Evolutionary conservation across 23 tunicate species (phyloP).

Genomic region (Styela clava): DNA sequence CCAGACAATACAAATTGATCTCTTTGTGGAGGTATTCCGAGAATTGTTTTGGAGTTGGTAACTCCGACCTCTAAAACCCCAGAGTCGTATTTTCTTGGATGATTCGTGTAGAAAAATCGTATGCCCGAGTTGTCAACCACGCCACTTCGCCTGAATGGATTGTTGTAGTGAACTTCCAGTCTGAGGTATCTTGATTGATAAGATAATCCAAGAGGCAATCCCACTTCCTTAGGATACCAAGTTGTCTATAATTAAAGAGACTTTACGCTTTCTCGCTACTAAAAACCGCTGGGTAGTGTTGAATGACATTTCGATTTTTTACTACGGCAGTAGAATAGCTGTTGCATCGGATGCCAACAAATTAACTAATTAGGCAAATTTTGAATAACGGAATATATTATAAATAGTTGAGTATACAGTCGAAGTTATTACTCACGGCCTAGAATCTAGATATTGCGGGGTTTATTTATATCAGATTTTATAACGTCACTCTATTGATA

Average conservation of each 20-base stretch:
- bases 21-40: slow-evolving; percentile 70
- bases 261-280: too few species aligned
- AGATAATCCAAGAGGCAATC: slow-evolving; percentile 36
- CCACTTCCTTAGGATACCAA: slow-evolving; percentile 73
- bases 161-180: slow-evolving; percentile 84
- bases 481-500: too few species aligned
- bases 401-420: too few species aligned
- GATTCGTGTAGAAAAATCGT: slow-evolving; percentile 38
- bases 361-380: too few species aligned
- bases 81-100: slow-evolving; percentile 40
- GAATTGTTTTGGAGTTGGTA: slow-evolving; percentile 32
- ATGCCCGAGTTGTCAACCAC: slow-evolving; percentile 62
- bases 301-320: too few species aligned
- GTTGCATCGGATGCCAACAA: too few species aligned
- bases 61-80: slow-evolving; percentile 74
- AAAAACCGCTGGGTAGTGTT: too few species aligned
- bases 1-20: slow-evolving; percentile 42
- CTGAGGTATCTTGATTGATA: slow-evolving; percentile 41
- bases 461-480: too few species aligned
- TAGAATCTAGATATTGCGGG: too few species aligned
- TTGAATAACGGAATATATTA: too few species aligned
- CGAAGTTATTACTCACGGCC: too few species aligned
- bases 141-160: slow-evolving; percentile 22
- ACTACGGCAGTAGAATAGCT: too few species aligned
- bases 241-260: slow-evolving; percentile 46